A percentile compares a stretch with the other conserved stretches of the same genome.
Conservation (phyloP, 2,797 vertebrate species). For the Acrossocheilus fasciatus region DNA sequence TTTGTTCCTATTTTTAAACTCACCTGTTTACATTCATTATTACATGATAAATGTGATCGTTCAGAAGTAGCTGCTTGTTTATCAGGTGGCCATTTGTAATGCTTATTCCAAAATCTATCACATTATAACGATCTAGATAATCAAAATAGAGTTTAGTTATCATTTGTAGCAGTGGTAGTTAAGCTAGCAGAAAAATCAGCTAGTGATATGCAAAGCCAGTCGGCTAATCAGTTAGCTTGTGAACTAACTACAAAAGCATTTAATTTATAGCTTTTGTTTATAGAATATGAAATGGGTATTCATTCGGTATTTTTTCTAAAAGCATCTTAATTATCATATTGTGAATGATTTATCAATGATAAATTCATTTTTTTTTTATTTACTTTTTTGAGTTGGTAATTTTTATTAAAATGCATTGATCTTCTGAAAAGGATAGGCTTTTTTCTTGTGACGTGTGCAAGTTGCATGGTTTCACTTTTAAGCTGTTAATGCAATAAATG, state of each 20-base stretch:
- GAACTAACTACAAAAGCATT: background rate
- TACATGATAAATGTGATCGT: too few relatives aligned
- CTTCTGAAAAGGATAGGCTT: background rate
- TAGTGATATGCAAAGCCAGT: background rate
- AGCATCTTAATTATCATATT: background rate
- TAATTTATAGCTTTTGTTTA: background rate
- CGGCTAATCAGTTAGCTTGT: background rate
- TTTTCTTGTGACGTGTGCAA: background rate
- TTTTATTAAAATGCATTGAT: background rate
- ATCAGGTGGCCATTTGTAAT: background rate
- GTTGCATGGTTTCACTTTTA: background rate
- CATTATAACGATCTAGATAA: background rate
- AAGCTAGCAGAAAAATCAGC: background rate
- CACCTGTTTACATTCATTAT: too few relatives aligned
- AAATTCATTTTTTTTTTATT: background rate
- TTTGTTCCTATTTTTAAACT: background rate
- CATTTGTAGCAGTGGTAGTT: background rate
- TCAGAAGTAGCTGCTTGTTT: background rate
- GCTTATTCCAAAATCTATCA: background rate
- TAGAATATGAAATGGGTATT: background rate
- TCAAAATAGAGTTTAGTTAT: background rate
- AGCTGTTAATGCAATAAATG: slow-evolving; percentile 22
- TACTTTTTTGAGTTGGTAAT: background rate
- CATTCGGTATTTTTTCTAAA: background rate
- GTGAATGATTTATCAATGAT: background rate